phyloP scores from a whole-genome alignment of 2,888 invertebrate genomes.

The Yponomeuta cagnagella region DNA sequence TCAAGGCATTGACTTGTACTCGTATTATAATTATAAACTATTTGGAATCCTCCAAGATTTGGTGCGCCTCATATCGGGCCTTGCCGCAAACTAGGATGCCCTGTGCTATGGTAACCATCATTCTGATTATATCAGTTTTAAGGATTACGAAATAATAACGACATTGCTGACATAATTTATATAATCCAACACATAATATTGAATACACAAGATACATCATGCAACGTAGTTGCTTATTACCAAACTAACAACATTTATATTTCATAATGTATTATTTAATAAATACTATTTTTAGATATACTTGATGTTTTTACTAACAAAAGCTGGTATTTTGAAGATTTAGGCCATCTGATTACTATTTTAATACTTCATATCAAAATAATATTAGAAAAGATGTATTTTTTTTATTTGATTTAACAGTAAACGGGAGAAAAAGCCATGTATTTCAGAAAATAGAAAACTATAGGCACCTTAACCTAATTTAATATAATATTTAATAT shows the following conservation, averaged over 20 bases:
- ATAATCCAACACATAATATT: conserved; percentile 63
- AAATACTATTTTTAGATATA: conserved; percentile 2
- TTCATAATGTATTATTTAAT: conserved; percentile 15
- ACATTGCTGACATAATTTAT: conserved; percentile 64
- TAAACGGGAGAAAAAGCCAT: conserved; percentile 51
- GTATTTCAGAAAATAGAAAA: conserved; percentile 55
- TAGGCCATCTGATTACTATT: conserved; percentile 42
- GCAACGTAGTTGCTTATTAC: conserved; percentile 40
- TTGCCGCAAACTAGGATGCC: too few relatives aligned
- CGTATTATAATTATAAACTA: too few relatives aligned
- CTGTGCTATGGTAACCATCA: too few relatives aligned
- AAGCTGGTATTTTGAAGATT: conserved; percentile 25
- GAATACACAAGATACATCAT: conserved; percentile 51
- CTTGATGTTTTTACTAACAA: conserved; percentile 16
- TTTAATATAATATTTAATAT: conserved; percentile 12
- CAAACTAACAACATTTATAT: conserved; percentile 33
- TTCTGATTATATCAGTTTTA: background rate
- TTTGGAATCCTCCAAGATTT: too few relatives aligned
- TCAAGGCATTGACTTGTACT: too few relatives aligned
- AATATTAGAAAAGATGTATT: conserved; percentile 51
- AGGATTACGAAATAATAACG: conserved; percentile 28
- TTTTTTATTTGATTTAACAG: conserved; percentile 47
- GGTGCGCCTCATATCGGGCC: too few relatives aligned
- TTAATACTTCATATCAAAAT: conserved; percentile 22
- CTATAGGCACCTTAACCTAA: conserved; percentile 50